Evolutionary conservation across 2,797 vertebrate genomes (phyloP), one percentile per base, ranked within the genome.

Genomic region (Pampus argenteus): DNA sequence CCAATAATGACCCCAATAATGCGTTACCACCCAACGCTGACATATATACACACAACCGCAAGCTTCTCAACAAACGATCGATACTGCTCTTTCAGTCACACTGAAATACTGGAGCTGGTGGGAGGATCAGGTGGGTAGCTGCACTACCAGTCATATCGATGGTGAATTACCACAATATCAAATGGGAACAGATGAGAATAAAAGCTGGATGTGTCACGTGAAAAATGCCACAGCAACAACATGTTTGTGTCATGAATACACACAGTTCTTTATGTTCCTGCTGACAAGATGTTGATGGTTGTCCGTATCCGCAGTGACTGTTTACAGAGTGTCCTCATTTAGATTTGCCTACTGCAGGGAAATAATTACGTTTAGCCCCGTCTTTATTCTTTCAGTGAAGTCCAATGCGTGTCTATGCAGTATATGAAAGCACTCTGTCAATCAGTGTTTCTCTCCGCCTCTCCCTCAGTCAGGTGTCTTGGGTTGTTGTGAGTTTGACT

Each of bases 401-500:
- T n/a, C n/a, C n/a, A n/a, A n/a, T n/a, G n/a, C n/a, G n/a, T n/a
- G n/a, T n/a, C n/a, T n/a, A n/a, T n/a, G 6, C 51, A 51, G 34
- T 54, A 34, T 34, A 58, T 66, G 34, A 20, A 66, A 31, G n/a
- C 22, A 2, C 51, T 58, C 40, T 45, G 34, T 20, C 48, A 49
- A 17, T 61, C 48, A 31, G 38, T 49, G 11, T 15, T 48, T 61
- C 34, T 42, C 51, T 28, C 31, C 48, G 31, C 6, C 28, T 52
- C 60, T 56, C 38, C 23, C n/a, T 52, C 36, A 49, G 23, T 40
- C 29, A 13, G 62, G 42, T 26, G 23, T 63, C 54, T 64, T 36
- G 28, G 59, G 44, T 51, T 55, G 58, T 62, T 54, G 36, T 73
- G 78, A 48, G 14, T 66, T 75, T 60, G n/a, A 65, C 40, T 74